Conservation (phyloP, 2,888 invertebrate genomes). For the Candidula unifasciata region DNA sequence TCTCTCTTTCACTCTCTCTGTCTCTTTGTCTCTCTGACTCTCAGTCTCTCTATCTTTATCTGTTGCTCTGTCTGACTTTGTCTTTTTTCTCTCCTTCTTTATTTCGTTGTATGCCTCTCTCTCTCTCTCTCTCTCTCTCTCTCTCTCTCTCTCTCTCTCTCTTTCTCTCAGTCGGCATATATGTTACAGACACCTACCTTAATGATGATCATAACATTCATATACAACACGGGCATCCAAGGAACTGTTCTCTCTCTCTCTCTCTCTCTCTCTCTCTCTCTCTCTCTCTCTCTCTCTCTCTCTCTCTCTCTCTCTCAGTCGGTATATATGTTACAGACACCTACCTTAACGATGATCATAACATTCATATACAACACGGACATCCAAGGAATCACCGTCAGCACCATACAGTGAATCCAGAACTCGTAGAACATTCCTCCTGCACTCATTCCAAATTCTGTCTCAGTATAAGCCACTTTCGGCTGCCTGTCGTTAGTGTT, state of each 20-base stretch:
- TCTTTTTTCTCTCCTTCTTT: not conserved
- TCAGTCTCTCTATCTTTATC: no score
- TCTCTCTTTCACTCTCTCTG: not conserved
- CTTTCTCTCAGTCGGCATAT: not conserved
- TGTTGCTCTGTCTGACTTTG: no score
- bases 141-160: no score
- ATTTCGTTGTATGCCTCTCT: not conserved
- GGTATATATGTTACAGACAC: not conserved
- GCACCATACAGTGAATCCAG: constrained; percentile 69
- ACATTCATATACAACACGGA: constrained; percentile 64
- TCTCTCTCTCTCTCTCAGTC: no score
- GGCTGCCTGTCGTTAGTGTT: not conserved
- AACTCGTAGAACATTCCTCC: constrained; percentile 66
- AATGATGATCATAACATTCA: constrained; percentile 65
- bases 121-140: no score
- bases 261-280: no score
- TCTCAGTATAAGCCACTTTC: constrained; percentile 37
- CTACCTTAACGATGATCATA: constrained; percentile 61
- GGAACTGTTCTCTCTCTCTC: constrained; percentile 49
- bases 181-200: constrained; percentile 45
- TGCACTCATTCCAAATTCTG: constrained; percentile 59
- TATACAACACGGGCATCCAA: constrained; percentile 62
- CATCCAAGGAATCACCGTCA: constrained; percentile 65
- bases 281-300: no score
- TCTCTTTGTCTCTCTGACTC: no score